A percentile compares a stretch with the other conserved stretches of the same genome.
These are phyloP conservation scores for Narcine bancroftii DNA, from an alignment of 2,113 vertebrate species.

Conservation along the genomic window DNA sequence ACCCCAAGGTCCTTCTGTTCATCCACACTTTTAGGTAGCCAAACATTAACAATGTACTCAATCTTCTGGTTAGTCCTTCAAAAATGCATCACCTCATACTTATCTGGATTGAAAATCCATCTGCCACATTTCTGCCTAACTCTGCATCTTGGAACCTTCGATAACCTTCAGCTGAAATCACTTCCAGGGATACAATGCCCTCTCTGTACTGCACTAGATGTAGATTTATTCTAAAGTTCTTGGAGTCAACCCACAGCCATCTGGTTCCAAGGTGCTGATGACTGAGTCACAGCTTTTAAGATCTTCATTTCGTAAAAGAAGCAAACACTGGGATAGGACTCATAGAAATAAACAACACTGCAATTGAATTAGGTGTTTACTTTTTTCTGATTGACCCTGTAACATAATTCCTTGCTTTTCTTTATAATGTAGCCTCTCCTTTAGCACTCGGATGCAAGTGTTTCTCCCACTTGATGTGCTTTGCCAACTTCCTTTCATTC, in stretches of 20 bases:
- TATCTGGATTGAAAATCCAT: too few species aligned
- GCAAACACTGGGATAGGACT: neutral
- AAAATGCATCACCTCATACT: too few species aligned
- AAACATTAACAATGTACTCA: too few species aligned
- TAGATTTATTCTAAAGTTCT: neutral
- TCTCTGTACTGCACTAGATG: too few species aligned
- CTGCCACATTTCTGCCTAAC: too few species aligned
- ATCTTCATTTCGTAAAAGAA: neutral
- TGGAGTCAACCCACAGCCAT: neutral
- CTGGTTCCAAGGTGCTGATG: neutral
- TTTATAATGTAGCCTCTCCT: neutral
- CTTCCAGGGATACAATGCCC: too few species aligned
- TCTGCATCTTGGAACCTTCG: too few species aligned
- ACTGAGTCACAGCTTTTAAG: neutral
- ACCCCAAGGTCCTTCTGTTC: too few species aligned
- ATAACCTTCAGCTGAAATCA: too few species aligned
- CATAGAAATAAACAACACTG: neutral
- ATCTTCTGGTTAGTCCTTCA: too few species aligned
- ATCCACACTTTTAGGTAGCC: too few species aligned
- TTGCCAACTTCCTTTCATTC: neutral
- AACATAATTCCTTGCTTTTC: neutral
- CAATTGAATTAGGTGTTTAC: neutral
- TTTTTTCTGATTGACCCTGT: neutral
- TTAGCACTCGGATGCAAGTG: neutral
- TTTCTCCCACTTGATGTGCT: neutral